phyloP scores from a whole-genome alignment of 2,888 invertebrate species.

The Agriotes lineatus region DNA sequence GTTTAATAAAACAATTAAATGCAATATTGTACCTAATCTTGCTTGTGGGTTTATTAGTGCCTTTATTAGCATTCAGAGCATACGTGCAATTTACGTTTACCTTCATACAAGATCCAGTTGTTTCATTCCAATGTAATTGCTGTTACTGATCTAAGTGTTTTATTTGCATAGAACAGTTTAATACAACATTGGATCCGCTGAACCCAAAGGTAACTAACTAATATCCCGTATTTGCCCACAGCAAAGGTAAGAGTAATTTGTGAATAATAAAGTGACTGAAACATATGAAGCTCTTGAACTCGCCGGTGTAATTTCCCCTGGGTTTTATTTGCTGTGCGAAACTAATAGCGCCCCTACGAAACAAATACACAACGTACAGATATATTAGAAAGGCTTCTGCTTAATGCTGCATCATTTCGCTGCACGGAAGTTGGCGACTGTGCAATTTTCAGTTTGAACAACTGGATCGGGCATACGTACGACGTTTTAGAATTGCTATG shows the following conservation, averaged over 20 bases:
- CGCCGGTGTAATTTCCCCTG: slow-evolving; percentile 34
- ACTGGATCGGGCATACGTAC: neutral
- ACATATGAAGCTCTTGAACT: slow-evolving; percentile 35
- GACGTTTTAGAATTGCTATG: too few species aligned
- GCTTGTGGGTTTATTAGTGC: too few species aligned
- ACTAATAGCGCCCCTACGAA: slow-evolving; percentile 25
- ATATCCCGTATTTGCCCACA: slow-evolving; percentile 16
- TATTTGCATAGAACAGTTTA: too few species aligned
- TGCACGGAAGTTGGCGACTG: neutral
- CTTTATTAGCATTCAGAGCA: too few species aligned
- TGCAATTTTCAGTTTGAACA: neutral
- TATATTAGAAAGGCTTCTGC: slow-evolving; percentile 20
- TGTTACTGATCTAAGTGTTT: too few species aligned
- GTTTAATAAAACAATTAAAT: too few species aligned
- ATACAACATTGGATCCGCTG: neutral
- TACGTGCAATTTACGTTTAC: too few species aligned
- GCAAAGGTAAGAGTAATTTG: slow-evolving; percentile 31
- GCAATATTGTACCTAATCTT: too few species aligned
- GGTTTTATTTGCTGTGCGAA: slow-evolving; percentile 34
- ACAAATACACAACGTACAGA: slow-evolving; percentile 26
- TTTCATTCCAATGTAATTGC: too few species aligned
- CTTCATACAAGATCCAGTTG: too few species aligned
- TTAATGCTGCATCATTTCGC: neutral
- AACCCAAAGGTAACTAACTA: neutral
- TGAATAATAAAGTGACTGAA: slow-evolving; percentile 37